phyloP scores from a whole-genome alignment of 2,113 vertebrate genomes.

The Tragelaphus strepsiceros region DNA sequence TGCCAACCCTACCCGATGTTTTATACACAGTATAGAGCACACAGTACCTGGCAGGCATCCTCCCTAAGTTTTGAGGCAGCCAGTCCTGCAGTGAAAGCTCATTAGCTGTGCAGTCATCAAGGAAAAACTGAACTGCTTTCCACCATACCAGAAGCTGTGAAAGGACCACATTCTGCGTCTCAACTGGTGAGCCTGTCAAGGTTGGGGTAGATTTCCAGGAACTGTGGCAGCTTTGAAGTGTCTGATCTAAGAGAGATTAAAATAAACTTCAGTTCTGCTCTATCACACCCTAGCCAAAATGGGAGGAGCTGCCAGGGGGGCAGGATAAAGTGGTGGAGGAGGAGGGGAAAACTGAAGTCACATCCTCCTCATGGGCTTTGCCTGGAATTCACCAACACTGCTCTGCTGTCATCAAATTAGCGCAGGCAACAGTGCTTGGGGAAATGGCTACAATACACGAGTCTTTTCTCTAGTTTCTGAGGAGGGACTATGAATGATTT shows the following conservation, averaged over 20 bases:
- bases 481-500: not conserved
- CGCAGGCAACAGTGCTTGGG: not conserved
- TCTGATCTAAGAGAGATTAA: not conserved
- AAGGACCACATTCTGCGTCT: not conserved
- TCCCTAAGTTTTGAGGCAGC: not conserved
- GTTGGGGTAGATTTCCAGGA: not conserved
- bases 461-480: not conserved
- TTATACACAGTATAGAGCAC: not conserved
- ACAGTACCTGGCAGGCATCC: not conserved
- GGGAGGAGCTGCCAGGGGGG: not conserved
- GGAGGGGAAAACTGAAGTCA: not conserved
- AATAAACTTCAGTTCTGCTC: not conserved
- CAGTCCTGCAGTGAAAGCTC: not conserved
- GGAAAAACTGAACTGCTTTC: not conserved
- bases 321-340: not conserved
- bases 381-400: not conserved
- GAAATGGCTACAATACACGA: not conserved
- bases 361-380: not conserved
- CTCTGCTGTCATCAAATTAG: not conserved
- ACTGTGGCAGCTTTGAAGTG: not conserved
- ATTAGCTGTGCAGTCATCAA: not conserved
- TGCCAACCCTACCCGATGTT: too few relatives aligned
- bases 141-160: not conserved
- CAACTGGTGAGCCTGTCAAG: not conserved
- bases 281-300: not conserved